These are phyloP conservation scores for Hypsibius dujardini DNA, from an alignment of 1,140 invertebrate genomes.

Conservation along the genomic window DNA sequence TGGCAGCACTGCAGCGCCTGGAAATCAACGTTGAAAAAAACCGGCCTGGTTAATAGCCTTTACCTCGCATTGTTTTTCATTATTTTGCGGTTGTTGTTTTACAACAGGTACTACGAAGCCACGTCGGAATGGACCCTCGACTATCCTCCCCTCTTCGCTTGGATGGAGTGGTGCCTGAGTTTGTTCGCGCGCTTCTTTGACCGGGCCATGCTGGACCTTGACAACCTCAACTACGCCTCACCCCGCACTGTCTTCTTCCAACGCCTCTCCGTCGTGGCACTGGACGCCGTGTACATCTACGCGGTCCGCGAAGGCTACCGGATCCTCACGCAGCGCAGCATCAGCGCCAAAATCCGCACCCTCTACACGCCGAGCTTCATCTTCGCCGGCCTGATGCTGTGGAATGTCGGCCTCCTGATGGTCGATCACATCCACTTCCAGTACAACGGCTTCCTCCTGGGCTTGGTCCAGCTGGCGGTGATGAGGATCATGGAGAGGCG, in stretches of 20 bases:
- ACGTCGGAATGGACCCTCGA: slow-evolving; percentile 96
- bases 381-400: slow-evolving; percentile 44
- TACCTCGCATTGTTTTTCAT: no score
- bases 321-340: background rate
- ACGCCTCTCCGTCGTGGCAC: slow-evolving; percentile 66
- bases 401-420: slow-evolving; percentile 72
- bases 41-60: no score
- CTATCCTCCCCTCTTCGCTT: slow-evolving; percentile 96
- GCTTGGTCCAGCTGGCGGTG: slow-evolving; percentile 72
- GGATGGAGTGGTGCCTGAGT: slow-evolving; percentile 75
- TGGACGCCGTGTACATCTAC: slow-evolving; percentile 64
- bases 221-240: slow-evolving; percentile 69
- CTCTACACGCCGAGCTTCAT: slow-evolving; percentile 26
- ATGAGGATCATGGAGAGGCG: slow-evolving; percentile 46
- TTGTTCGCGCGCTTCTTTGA: slow-evolving; percentile 60
- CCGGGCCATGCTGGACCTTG: slow-evolving; percentile 62
- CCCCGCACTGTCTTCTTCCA: slow-evolving; percentile 67
- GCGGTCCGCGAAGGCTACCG: slow-evolving; percentile 42
- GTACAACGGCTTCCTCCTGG: slow-evolving; percentile 93
- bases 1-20: no score
- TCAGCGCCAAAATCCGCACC: background rate
- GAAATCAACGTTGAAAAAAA: no score
- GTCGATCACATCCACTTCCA: slow-evolving; percentile 99
- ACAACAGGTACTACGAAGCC: no score
- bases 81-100: no score